Evolutionary conservation across 1,140 invertebrate species (phyloP).

Genomic region (Macrosteles quadrilineatus): DNA sequence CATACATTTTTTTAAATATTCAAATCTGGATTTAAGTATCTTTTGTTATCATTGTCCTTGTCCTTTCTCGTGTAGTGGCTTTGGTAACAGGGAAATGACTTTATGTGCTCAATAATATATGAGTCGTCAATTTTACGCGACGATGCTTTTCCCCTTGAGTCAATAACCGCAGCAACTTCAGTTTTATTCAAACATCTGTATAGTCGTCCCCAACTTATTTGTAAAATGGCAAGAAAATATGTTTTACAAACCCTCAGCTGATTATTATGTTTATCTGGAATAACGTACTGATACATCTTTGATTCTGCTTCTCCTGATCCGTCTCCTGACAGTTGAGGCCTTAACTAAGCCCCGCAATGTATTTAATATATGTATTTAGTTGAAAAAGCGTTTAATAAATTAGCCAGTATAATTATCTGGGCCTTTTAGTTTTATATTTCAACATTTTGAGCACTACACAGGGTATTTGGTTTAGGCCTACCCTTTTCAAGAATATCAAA

Average conservation of each 20-base stretch:
- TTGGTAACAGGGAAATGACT: constrained; percentile 25
- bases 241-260: constrained; percentile 27
- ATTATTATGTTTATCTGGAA: constrained; percentile 7
- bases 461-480: constrained; percentile 13
- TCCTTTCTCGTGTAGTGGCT: constrained; percentile 47
- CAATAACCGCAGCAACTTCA: constrained; percentile 20
- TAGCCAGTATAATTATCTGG: not conserved
- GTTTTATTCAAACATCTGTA: constrained; percentile 23
- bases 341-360: not conserved
- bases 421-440: not conserved
- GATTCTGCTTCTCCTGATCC: constrained; percentile 3
- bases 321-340: constrained; percentile 1
- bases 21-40: constrained; percentile 52
- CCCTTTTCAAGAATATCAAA: not conserved
- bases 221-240: constrained; percentile 8
- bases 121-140: constrained; percentile 20
- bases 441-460: constrained; percentile 5
- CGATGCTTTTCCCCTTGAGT: not conserved
- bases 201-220: constrained; percentile 24
- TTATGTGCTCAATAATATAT: constrained; percentile 4
- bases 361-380: no score
- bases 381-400: constrained; percentile 2
- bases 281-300: constrained; percentile 2
- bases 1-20: constrained; percentile 54
- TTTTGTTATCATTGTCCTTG: constrained; percentile 52